Evolutionary conservation across 2,888 invertebrate species (phyloP), one percentile per base, ranked within the genome.

Genomic region (Thelaira solivaga): DNA sequence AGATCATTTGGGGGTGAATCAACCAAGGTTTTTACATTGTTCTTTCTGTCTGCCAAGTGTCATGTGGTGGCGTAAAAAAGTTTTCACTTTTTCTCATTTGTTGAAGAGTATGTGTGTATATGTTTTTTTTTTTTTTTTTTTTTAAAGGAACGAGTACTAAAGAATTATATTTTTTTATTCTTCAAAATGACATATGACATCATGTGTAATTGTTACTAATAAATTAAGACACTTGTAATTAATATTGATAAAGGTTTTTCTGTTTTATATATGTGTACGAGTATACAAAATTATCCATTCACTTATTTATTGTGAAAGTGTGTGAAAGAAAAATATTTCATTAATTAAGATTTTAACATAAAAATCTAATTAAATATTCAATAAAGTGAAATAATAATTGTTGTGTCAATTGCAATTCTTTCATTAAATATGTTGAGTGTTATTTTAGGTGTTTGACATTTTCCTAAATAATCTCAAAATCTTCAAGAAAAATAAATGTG

Each of bases 181-280:
- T 31, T n/a, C 45, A 51, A 47, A 62, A 68, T 62, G 77, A 62
- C 69, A 65, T 61, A 65, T 67, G 78, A 74, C 65, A 74, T 71
- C 64, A 55, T 24, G 41, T 47, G 61, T 71, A 65, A 74, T 78
- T 74, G 74, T 55, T 71, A 53, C 64, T 78, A 69, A 78, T 74
- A 64, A 47, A 78, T 68, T 74, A 65, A 65, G 78, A 61, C 78
- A 78, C 53, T 74, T 74, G 16, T 71, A 74, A 74, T 78, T 78
- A 78, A 78, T 74, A 74, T 74, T 78, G 69, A 74, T 77, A 78
- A 78, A 78, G 65, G 78, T 61, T 69, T 68, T 16, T 13, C 18
- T 2, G 2, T 22, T 16, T 2, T 2, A 41, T 3, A 29, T 41
- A 16, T 34, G n/a, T n/a, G n/a, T n/a, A n/a, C n/a, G n/a, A n/a